phyloP scores from a whole-genome alignment of 2,113 vertebrate species.

The human (Homo sapiens) region DNA sequence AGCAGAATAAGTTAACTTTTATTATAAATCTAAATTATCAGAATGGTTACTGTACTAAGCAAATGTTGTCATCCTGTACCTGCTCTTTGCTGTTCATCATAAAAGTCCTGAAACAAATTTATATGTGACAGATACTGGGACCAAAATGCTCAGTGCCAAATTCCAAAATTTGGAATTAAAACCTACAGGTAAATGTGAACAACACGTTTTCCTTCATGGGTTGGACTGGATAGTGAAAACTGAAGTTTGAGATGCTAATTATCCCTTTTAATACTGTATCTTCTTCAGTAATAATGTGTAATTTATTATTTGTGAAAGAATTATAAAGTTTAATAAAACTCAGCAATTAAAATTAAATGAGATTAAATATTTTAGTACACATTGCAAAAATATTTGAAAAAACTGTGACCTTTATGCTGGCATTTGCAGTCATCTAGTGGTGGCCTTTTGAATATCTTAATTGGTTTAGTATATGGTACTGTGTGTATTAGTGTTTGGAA shows the following conservation, averaged over 20 bases:
- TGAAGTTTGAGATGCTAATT: background rate
- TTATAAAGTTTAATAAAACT: background rate
- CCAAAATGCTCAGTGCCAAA: background rate
- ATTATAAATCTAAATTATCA: background rate
- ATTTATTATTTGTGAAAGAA: background rate
- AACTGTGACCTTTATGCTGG: background rate
- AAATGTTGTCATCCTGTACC: background rate
- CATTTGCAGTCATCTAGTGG: background rate
- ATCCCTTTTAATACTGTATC: background rate
- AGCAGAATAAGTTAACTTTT: background rate
- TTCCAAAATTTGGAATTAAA: background rate
- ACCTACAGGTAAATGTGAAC: background rate
- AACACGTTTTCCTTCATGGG: background rate
- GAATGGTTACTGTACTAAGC: background rate
- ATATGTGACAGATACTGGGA: background rate
- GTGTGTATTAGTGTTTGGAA: background rate
- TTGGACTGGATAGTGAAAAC: background rate
- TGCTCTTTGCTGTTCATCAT: background rate
- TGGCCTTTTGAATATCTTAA: background rate
- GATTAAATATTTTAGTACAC: background rate
- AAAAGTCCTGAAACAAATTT: background rate
- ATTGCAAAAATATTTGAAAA: background rate
- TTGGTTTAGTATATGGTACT: background rate
- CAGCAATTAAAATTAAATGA: slow-evolving; percentile 28
- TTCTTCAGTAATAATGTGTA: background rate